Conservation (phyloP, 2,797 vertebrate genomes). For the Halcyon smyrnensis region DNA sequence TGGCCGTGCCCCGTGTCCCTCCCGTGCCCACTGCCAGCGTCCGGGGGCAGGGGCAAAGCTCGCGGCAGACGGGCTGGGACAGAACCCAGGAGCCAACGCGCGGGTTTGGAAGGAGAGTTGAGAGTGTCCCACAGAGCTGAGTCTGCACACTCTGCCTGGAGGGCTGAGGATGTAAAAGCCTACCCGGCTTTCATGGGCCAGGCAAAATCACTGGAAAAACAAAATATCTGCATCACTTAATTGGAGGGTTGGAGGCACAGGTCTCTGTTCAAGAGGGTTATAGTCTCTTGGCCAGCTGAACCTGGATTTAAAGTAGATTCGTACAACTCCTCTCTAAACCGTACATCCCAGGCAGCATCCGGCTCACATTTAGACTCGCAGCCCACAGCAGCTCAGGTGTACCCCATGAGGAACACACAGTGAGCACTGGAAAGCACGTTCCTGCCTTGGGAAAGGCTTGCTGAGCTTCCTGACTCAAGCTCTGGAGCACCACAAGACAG, state of each 20-base stretch:
- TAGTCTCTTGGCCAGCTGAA: not conserved
- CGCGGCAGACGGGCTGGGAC: not conserved
- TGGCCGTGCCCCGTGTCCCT: not conserved
- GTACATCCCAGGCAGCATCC: not conserved
- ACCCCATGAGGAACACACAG: not conserved
- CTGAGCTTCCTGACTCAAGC: not conserved
- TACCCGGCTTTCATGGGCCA: not conserved
- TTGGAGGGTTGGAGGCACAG: not conserved
- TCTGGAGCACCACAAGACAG: not conserved
- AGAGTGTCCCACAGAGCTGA: not conserved
- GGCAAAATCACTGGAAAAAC: not conserved
- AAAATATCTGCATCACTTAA: not conserved
- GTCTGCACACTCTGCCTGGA: not conserved
- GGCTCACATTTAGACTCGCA: not conserved
- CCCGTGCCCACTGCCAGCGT: not conserved
- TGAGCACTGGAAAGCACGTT: not conserved
- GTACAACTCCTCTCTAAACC: not conserved
- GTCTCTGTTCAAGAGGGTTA: no score
- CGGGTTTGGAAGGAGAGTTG: not conserved
- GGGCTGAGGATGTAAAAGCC: not conserved
- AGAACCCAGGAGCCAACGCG: accelerated
- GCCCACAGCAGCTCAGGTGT: no score
- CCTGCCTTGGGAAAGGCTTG: not conserved
- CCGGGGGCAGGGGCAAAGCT: not conserved
- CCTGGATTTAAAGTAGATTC: not conserved